These are phyloP conservation scores for Euproctis similis DNA, from an alignment of 2,888 invertebrate genomes.

Conservation along the genomic window DNA sequence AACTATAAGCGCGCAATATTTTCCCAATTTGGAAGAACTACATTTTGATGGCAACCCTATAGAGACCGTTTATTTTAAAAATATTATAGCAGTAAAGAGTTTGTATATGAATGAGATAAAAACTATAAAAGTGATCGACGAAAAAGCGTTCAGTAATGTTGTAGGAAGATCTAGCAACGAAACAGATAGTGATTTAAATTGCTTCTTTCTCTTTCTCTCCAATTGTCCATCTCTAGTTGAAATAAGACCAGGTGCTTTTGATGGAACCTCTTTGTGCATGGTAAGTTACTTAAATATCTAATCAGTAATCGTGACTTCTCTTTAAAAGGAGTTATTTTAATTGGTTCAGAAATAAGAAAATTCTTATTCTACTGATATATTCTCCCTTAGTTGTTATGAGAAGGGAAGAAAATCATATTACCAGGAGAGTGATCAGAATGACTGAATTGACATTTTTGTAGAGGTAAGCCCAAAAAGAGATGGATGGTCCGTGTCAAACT, in stretches of 20 bases:
- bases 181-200: constrained; percentile 32
- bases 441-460: too few species aligned
- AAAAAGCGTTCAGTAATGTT: constrained; percentile 68
- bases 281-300: too few species aligned
- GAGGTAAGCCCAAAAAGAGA: too few species aligned
- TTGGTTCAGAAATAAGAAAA: too few species aligned
- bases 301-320: too few species aligned
- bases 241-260: constrained; percentile 63
- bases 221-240: constrained; percentile 54
- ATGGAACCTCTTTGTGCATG: constrained; percentile 67
- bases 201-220: constrained; percentile 68
- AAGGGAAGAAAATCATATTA: too few species aligned
- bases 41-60: constrained; percentile 73
- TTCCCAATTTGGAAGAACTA: constrained; percentile 66
- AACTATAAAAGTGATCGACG: constrained; percentile 43
- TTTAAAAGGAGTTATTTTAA: too few species aligned
- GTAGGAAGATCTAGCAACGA: constrained; percentile 43
- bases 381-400: too few species aligned
- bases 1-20: constrained; percentile 48
- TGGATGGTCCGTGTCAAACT: too few species aligned
- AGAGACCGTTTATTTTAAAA: constrained; percentile 58
- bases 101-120: constrained; percentile 61
- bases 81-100: constrained; percentile 55
- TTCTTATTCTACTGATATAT: too few species aligned
- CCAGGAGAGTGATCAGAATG: too few species aligned